These are phyloP conservation scores for Melipona bicolor DNA, from an alignment of 2,888 invertebrate species.

Conservation along the genomic window DNA sequence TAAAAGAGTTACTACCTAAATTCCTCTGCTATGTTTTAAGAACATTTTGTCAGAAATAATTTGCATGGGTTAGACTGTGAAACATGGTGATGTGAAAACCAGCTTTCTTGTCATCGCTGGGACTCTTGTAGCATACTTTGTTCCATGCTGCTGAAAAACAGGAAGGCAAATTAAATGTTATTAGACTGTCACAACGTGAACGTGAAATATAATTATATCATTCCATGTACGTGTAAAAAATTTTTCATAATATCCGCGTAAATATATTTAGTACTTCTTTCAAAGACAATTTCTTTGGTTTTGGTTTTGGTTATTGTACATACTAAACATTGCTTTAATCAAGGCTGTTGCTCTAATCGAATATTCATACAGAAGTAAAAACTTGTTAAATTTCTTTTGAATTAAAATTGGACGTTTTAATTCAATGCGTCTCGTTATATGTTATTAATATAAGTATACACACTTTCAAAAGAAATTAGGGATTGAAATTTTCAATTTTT, in stretches of 20 bases:
- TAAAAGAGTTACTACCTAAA: conserved; percentile 11
- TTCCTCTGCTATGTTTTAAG: conserved; percentile 19
- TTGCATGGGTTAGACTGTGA: background rate
- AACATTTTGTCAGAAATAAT: conserved; percentile 13
- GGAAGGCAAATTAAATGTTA: background rate
- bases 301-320: too few species aligned
- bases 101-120: background rate
- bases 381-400: too few species aligned
- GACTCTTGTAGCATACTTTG: background rate
- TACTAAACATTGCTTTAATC: too few species aligned
- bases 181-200: background rate
- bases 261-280: too few species aligned
- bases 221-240: background rate
- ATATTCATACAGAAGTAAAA: too few species aligned
- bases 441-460: too few species aligned
- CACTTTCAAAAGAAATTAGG: too few species aligned
- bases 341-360: too few species aligned
- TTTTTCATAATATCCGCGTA: too few species aligned
- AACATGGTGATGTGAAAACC: background rate
- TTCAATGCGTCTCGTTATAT: too few species aligned
- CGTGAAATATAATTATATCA: background rate
- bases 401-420: too few species aligned
- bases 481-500: too few species aligned
- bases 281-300: background rate
- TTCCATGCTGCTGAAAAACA: background rate